phyloP scores from a whole-genome alignment of 2,113 vertebrate species.

The Nymphicus hollandicus region DNA sequence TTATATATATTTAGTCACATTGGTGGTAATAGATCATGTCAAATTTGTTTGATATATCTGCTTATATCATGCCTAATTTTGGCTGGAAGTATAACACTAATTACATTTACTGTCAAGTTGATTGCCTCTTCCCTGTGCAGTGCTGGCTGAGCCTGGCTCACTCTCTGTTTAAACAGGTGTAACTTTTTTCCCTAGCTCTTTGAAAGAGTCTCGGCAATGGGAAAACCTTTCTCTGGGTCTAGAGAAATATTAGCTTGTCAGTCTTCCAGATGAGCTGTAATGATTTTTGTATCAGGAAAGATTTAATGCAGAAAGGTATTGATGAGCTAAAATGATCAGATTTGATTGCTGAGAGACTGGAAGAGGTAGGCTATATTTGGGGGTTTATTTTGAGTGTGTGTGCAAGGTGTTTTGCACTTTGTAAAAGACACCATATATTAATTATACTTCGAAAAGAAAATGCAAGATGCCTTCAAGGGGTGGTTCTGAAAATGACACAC shows the following conservation, averaged over 20 bases:
- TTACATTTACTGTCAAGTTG: constrained; percentile 43
- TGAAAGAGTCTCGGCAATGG: background rate
- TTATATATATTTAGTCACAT: background rate
- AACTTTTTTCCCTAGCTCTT: background rate
- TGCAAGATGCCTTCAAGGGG: background rate
- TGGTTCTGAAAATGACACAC: background rate
- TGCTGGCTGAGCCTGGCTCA: background rate
- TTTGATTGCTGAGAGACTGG: background rate
- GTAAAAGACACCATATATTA: background rate
- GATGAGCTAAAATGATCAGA: background rate
- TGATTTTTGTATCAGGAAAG: background rate
- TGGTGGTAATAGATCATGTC: background rate
- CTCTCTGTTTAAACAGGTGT: background rate
- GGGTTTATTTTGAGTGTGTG: background rate
- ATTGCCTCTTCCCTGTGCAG: background rate
- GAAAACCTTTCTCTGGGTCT: background rate
- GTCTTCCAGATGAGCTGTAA: background rate
- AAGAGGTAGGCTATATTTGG: background rate
- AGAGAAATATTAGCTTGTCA: background rate
- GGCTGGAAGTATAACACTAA: constrained; percentile 37
- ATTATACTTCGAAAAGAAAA: background rate
- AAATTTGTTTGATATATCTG: background rate
- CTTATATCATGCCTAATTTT: constrained; percentile 23
- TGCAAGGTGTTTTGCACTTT: background rate
- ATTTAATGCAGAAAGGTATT: background rate